Evolutionary conservation across 64 coral and sea anemone genomes (phyloP), one percentile per base, ranked within the genome.

Genomic region (Stylophora pistillata): DNA sequence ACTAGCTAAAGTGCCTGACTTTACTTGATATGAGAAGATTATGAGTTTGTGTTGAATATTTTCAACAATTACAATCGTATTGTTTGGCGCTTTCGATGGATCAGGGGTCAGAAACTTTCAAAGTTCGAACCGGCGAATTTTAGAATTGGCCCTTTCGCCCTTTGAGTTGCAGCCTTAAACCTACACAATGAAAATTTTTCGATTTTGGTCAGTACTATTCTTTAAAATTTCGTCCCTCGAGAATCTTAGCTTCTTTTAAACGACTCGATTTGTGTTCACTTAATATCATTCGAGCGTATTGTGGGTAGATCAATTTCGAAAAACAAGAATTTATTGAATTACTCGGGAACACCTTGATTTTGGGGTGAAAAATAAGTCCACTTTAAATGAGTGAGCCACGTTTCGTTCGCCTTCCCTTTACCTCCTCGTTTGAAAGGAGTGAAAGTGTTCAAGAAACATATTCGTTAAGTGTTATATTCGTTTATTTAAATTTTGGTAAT

Each of bases 61-160:
- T 21, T 68, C 26, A 68, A 28, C n/a, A 76, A 76, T 68, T 21
- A 33, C 53, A 37, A 13, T 84, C 53, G 29, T 10, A 59, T 79
- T 53, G 60, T 18, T 69, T 20, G 80, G 58, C 80, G 80, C 80
- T 84, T 28, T 12, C 62, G 13, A 69, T 47, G 33, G 64, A 68
- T 68, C 64, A 11, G 6, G 64, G 21, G 64, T 25, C 26, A 25
- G 64, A 25, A 21, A 26, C 21, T 25, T 12, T 4, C 12, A 25
- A 12, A 27, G 21, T 9, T 53, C 33, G 30, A 84, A 70, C 80
- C 80, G 80, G 80, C 80, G 18, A 68, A 69, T 69, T 28, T 21
- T 84, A 66, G n/a, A 69, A 84, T n/a, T 61, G 65, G 64, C 33
- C 17, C 80, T 60, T 82, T 70, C 7, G 18, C 61, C 65, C 31